Evolutionary conservation across 2,888 invertebrate species (phyloP), one percentile per base, ranked within the genome.

Genomic region (Melikaiella ostensackeni): DNA sequence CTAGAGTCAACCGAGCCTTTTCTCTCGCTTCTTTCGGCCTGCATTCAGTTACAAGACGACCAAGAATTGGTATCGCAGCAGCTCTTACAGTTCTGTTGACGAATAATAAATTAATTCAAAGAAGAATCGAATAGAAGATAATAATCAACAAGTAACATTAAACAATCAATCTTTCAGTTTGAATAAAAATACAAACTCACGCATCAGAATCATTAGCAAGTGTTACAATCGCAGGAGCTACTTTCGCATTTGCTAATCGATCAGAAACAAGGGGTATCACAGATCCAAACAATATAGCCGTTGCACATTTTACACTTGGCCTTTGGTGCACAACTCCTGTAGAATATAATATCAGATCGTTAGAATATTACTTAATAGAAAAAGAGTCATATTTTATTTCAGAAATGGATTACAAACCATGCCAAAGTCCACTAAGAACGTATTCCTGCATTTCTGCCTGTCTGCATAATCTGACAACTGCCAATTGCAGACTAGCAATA

Each of bases 201-300:
- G 94, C 91, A 87, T 95, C 95, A 79, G 93, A 92, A 89, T 96
- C 95, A 87, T 93, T 94, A 55, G 95, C 95, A 57, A 96, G 91
- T 0, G 95, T 95, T 62, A 95, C 94, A 30, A 95, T 92, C 33
- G 95, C 95, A n/a, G 95, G 95, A 30, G 94, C 93, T 61, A 95
- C 92, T 87, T 94, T 93, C 6, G 93, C 91, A 46, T 93, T 93
- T 21, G 95, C 92, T 76, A 94, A 89, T 63, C 90, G 91, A 81
- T 95, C 94, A 75, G 92, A 92, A 70, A 94, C 92, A 64, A 91
- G 91, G 64, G 92, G 92, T 76, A 94, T 92, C 42, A 94, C 91
- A 55, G 93, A 90, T 80, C 93, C 93, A 89, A 95, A 94, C 75
- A 95, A 88, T 59, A 92, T 91, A 13, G 94, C 94, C 0, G 95